A percentile compares a stretch with the other conserved stretches of the same genome.
Conservation (phyloP, 1,140 invertebrate genomes). For the Lethocerus indicus region DNA sequence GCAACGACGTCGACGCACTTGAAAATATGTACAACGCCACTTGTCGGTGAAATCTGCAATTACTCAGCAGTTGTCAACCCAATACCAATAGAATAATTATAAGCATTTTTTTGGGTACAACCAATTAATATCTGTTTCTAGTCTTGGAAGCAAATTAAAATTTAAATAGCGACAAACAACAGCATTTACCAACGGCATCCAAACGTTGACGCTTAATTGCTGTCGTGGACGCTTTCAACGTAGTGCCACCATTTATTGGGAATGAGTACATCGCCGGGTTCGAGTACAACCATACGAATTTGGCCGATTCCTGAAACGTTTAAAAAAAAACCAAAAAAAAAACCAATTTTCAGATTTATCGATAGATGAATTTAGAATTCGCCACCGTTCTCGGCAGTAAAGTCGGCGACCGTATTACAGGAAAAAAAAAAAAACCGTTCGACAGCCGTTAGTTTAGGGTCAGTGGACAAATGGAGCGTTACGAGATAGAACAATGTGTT, state of each 20-base stretch:
- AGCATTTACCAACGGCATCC: slow-evolving; percentile 51
- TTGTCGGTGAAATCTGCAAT: neutral
- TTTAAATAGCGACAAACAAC: neutral
- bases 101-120: neutral
- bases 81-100: neutral
- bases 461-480: neutral
- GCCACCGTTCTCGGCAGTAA: neutral
- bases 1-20: no score
- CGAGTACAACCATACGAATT: slow-evolving; percentile 42
- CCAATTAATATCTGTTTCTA: neutral
- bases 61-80: neutral
- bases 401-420: neutral
- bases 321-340: slow-evolving; percentile 14
- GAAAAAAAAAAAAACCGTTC: neutral
- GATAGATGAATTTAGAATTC: neutral
- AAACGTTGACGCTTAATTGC: slow-evolving; percentile 72
- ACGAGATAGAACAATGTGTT: neutral
- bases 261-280: slow-evolving; percentile 74
- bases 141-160: neutral
- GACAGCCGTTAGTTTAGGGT: neutral
- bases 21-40: neutral
- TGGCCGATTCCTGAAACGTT: slow-evolving; percentile 25
- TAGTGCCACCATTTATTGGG: slow-evolving; percentile 94
- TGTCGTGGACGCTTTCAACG: slow-evolving; percentile 64
- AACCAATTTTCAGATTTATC: neutral